Evolutionary conservation across 2,888 invertebrate species (phyloP), one percentile per base, ranked within the genome.

Genomic region (Apamea epomidion): DNA sequence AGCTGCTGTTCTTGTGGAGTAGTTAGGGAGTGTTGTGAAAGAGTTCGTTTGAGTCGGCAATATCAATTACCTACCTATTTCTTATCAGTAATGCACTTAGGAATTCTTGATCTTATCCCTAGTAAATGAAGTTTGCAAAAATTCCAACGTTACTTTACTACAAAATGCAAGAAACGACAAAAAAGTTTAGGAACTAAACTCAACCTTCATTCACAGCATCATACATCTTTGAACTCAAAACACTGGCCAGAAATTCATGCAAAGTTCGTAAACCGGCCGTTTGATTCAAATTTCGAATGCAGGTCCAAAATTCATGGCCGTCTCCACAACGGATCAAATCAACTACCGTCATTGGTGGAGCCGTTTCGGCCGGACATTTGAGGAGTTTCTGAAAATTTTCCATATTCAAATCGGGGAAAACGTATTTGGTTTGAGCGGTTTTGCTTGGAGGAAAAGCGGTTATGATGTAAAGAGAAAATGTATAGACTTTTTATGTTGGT

Each of bases 371-470:
- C 76, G 80, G 74, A 80, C 86, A 83, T 83, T 85, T 76, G 83
- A 74, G 29, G 64, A 83, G 67, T 74, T 74, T 68, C 67, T 83
- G 79, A 62, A 82, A 82, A 42, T 76, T 64, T 86, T 86, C 76
- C 83, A 78, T 85, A 85, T 85, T 85, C 86, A 86, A 86, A 85
- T 85, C 58, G 74, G 58, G n/a, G 70, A 71, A 85, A 85, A 86
- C 84, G 86, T 82, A 82, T 86, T 84, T 82, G 78, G 70, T 64
- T 82, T 79, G 69, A 82, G 62, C 82, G 65, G 65, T 74, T 78
- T 76, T 48, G 48, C 68, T 78, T n/a, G n/a, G 64, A 65, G 62
- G 37, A 48, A 64, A 32, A 85, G n/a, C 14, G 54, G 51, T 78
- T 73, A 72, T 64, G 25, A 45, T 29, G 60, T 51, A 62, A 51